Evolutionary conservation across 2,797 vertebrate species (phyloP).

Genomic region (Sarcophilus harrisii): DNA sequence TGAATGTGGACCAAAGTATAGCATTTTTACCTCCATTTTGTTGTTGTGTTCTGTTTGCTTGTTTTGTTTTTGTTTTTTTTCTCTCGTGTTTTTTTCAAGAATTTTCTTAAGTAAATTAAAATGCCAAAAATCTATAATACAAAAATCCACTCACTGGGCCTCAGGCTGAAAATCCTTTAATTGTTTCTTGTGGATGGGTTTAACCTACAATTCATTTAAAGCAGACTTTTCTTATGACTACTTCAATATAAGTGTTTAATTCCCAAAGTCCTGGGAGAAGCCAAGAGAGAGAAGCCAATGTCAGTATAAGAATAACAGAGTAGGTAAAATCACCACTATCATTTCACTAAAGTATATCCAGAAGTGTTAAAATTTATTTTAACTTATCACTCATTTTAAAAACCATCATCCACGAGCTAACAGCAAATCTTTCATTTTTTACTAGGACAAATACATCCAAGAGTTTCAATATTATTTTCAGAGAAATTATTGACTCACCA

Average conservation of each 20-base stretch:
- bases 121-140: background rate
- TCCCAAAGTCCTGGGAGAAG: background rate
- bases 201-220: background rate
- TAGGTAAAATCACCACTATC: background rate
- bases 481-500: background rate
- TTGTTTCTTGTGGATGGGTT: background rate
- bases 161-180: background rate
- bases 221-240: background rate
- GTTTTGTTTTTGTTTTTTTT: no score
- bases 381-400: background rate
- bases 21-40: no score
- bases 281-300: background rate
- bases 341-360: background rate
- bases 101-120: background rate
- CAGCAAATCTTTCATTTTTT: background rate
- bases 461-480: background rate
- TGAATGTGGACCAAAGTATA: no score
- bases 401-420: background rate
- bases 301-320: constrained; percentile 31
- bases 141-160: background rate
- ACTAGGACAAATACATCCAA: constrained; percentile 3
- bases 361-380: background rate
- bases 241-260: background rate
- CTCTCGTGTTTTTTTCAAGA: background rate
- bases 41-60: no score